Evolutionary conservation across 2,113 vertebrate genomes (phyloP).

Genomic region (Marmota monax): DNA sequence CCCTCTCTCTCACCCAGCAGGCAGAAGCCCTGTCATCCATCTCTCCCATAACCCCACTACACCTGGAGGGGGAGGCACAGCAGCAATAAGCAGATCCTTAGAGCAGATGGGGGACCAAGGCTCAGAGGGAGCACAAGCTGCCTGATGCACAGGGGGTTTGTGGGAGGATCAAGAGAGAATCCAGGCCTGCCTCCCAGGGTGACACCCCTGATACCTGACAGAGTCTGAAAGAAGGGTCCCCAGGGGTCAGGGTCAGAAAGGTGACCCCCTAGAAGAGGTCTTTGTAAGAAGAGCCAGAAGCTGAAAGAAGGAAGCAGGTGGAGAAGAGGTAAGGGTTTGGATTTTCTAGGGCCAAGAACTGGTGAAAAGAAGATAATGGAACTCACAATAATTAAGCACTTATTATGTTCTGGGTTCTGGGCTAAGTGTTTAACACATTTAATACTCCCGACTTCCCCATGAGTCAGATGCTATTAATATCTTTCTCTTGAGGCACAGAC

Average conservation of each 20-base stretch:
- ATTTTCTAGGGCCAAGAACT: neutral
- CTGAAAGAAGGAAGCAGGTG: neutral
- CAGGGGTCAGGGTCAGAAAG: neutral
- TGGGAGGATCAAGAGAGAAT: neutral
- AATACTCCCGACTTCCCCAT: constrained; percentile 66
- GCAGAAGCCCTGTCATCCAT: neutral
- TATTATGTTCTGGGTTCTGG: constrained; percentile 70
- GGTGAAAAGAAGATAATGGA: constrained; percentile 62
- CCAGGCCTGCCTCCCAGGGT: neutral
- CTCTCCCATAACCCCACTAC: neutral
- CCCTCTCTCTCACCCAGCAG: neutral
- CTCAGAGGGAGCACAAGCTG: neutral
- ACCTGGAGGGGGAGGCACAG: neutral
- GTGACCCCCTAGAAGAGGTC: neutral
- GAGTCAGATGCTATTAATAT: constrained; percentile 78
- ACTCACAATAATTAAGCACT: constrained; percentile 68
- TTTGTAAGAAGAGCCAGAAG: neutral
- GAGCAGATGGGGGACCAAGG: neutral
- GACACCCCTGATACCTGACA: neutral
- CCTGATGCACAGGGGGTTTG: neutral
- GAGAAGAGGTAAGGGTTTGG: neutral
- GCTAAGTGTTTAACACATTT: constrained; percentile 72
- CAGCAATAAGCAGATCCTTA: accelerated
- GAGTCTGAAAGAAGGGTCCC: neutral
- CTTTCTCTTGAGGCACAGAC: constrained; percentile 67